Evolutionary conservation across 2,888 invertebrate species (phyloP), one percentile per base, ranked within the genome.

Genomic region (Nomada goodeniana): DNA sequence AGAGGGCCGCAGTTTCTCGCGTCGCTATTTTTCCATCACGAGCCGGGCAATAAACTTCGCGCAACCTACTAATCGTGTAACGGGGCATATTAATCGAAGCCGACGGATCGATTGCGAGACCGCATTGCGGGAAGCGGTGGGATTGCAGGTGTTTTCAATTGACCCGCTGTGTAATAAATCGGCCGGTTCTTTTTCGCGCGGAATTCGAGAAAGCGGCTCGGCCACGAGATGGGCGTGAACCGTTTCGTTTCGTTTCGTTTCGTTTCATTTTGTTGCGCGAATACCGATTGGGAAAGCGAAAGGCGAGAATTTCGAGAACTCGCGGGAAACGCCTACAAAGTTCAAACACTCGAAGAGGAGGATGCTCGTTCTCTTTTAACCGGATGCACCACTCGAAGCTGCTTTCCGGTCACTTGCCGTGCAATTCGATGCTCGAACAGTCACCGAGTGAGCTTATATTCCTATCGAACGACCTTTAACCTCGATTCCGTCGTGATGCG

Each of bases 141-240:
- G 78, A 78, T 83, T 78, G 83, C 83, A 83, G 78, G 83, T 83
- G 78, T 83, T 83, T 83, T 83, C 83, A 75, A 83, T 83, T 77
- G 83, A 78, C 78, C 73, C 83, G 77, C 20, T 20, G 61, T 44
- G 29, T 60, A 55, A 83, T 83, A 83, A 83, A 83, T 83, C 83
- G 78, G 52, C n/a, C 23, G 36, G 47, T 18, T 9, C 53, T 67
- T 71, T 83, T 74, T 53, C 64, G 52, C 78, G 18, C 53, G 74
- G 78, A 78, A 83, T 78, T 83, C 75, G 70, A 50, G 74, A 82
- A 71, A 79, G 67, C 65, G 20, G 18, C 53, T 7, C 23, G 26
- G 47, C 36, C 2, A 11, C 44, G 44, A 29, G 50, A 59, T 64
- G 70, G 72, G 72, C 20, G 78, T 71, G 70, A 68, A 67, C 74